These are phyloP conservation scores for Bergia sp. DNA, from an alignment of 92 coral and sea anemone species.

Conservation along the genomic window DNA sequence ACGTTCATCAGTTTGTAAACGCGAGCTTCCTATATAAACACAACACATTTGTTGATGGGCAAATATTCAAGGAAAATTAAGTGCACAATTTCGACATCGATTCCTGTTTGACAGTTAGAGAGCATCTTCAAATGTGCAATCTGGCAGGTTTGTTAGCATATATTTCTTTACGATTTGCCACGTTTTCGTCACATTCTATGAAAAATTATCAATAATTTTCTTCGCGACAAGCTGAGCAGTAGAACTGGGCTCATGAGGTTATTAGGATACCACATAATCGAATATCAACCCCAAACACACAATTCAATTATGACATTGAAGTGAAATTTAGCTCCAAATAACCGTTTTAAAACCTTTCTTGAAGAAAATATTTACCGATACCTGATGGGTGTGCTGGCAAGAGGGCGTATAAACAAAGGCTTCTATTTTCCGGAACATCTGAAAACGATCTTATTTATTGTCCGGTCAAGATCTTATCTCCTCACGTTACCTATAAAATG, in stretches of 20 bases:
- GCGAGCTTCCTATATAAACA: not conserved
- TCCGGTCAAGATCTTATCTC: constrained; percentile 32
- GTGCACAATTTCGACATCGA: not conserved
- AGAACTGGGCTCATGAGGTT: too few relatives aligned
- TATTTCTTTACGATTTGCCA: not conserved
- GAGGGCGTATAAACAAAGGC: not conserved
- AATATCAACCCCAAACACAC: too few relatives aligned
- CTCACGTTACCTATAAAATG: not conserved
- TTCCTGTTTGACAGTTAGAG: not conserved
- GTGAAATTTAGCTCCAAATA: not conserved
- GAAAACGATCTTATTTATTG: not conserved
- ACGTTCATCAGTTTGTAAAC: not conserved
- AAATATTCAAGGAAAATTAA: not conserved
- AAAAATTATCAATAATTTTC: not conserved
- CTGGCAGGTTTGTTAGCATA: constrained; percentile 31
- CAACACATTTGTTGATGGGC: not conserved
- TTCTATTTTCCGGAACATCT: not conserved
- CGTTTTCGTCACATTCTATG: not conserved
- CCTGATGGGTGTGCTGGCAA: not conserved
- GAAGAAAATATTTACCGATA: not conserved
- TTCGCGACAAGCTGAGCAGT: not conserved
- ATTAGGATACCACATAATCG: not conserved
- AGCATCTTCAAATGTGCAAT: not conserved
- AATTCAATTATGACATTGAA: not conserved
- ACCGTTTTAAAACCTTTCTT: not conserved